phyloP scores from a whole-genome alignment of 2,888 invertebrate genomes.

The Actias luna region DNA sequence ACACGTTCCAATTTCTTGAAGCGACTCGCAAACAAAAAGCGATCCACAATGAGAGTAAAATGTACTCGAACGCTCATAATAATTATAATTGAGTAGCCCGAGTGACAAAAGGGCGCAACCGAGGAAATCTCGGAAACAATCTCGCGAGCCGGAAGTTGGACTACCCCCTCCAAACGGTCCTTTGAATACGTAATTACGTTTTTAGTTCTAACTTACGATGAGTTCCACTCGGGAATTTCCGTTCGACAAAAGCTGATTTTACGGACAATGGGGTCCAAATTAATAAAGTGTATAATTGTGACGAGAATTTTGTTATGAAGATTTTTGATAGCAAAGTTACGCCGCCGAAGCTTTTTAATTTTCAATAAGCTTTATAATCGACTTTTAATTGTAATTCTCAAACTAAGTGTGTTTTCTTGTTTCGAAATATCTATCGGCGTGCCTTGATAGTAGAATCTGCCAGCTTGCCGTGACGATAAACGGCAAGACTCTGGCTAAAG shows the following conservation, averaged over 20 bases:
- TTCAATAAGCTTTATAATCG: no score
- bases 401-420: no score
- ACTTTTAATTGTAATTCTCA: no score
- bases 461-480: no score
- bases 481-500: no score
- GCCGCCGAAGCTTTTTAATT: no score
- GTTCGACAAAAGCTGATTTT: slow-evolving; percentile 16
- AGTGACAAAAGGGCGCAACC: slow-evolving; percentile 15
- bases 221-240: slow-evolving; percentile 7
- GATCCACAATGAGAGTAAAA: slow-evolving; percentile 5
- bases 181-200: slow-evolving; percentile 40
- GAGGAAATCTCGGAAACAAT: slow-evolving; percentile 33
- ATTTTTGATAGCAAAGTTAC: background rate
- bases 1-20: background rate
- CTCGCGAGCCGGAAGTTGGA: slow-evolving; percentile 29
- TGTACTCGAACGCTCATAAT: slow-evolving; percentile 8
- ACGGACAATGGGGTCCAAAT: slow-evolving; percentile 9
- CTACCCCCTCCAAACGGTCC: slow-evolving; percentile 20
- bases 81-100: slow-evolving; percentile 15
- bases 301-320: slow-evolving; percentile 10
- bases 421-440: no score
- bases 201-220: slow-evolving; percentile 27
- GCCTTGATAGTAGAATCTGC: no score
- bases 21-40: slow-evolving; percentile 7
- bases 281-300: background rate